These are phyloP conservation scores for Himalopsyche kuldschensis DNA, from an alignment of 2,888 invertebrate genomes.

Conservation along the genomic window DNA sequence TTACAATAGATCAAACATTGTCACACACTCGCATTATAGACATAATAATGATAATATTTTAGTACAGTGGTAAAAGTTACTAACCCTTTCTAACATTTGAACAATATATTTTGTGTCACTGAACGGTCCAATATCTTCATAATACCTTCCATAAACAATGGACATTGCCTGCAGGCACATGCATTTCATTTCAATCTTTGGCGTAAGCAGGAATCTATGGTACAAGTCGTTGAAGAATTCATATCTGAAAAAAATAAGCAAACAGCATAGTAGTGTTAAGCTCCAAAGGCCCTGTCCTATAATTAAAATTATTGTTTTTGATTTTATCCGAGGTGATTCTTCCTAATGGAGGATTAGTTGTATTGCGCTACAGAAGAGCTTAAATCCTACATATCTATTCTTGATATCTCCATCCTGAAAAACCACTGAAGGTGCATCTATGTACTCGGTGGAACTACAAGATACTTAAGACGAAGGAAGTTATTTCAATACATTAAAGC, in stretches of 20 bases:
- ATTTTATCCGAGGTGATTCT: too few relatives aligned
- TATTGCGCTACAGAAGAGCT: too few relatives aligned
- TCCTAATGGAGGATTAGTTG: too few relatives aligned
- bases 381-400: too few relatives aligned
- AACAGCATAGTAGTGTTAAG: not conserved
- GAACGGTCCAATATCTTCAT: conserved; percentile 95
- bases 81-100: conserved; percentile 89
- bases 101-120: conserved; percentile 96
- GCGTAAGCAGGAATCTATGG: conserved; percentile 92
- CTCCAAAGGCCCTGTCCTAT: too few relatives aligned
- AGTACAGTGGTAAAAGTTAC: conserved; percentile 41
- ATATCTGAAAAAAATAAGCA: conserved; percentile 60
- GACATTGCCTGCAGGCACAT: conserved; percentile 98
- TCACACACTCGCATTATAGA: not conserved
- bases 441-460: too few relatives aligned
- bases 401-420: too few relatives aligned
- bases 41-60: not conserved
- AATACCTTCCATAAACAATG: conserved; percentile 95
- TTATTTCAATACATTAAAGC: too few relatives aligned
- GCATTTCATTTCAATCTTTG: conserved; percentile 93
- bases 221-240: conserved; percentile 99
- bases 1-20: not conserved
- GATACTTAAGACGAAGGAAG: too few relatives aligned
- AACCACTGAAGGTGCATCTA: too few relatives aligned
- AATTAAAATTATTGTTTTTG: too few relatives aligned